Base-by-base conservation (phyloP, 2,113 vertebrate species). In the Saguinus imperator region DNA sequence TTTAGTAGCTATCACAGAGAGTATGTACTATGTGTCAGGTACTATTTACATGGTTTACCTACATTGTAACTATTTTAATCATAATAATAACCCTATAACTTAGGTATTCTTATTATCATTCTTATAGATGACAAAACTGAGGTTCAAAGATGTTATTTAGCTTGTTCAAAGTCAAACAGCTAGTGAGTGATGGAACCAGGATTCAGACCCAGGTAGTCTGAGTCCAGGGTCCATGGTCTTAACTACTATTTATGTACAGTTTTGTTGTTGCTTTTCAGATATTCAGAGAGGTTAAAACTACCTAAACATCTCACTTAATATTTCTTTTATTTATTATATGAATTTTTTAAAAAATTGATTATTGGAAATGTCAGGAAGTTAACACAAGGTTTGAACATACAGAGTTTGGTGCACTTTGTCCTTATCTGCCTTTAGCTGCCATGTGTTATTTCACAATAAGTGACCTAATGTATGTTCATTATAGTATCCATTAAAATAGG, bases 241-340 rank as follows among this genome's bases (percentile, higher is more conserved):
- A 37, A 32, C 20, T 27, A 45, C 27, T 73, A 25, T 23, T 48
- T 8, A 21, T 29, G 32, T 21, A 32, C 0, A 16, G 10, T 57
- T 45, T 16, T 82, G 13, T 86, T 89, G 57, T 52, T 77, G 2
- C 61, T 61, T 50, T 75, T 93, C n/a, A 81, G 72, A 55, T 84
- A 43, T 52, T 10, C 14, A 80, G 76, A 94, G 58, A 89, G 58
- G 25, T 75, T 1, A 77, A 89, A 96, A 37, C 14, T 85, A 43
- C 32, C 80, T 89, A 68, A 85, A n/a, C 18, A 70, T 73, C 64
- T 93, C 27, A 66, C 12, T 48, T 61, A 91, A 9, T 48, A 75
- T 70, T 93, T 94, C 50, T 64, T 70, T 94, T 35, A 76, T 76
- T 94, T 35, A 76, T 85, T 43, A 80, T 48, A 83, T 79, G 32